Conservation (phyloP, 2,888 invertebrate species). For the Alviniconcha strummeri region DNA sequence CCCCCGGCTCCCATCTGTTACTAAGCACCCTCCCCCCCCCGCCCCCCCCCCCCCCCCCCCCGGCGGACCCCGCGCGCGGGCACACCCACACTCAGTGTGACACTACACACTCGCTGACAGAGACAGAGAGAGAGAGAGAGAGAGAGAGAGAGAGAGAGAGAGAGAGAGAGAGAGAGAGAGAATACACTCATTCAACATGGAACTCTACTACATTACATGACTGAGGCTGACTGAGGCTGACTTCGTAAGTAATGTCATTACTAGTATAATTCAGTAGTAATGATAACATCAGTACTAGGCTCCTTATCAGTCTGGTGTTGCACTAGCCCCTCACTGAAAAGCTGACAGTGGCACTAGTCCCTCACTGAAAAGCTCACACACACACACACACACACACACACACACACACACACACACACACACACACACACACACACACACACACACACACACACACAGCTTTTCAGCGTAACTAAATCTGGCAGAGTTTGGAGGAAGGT, state of each 20-base stretch:
- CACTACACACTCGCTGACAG: not conserved
- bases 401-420: not conserved
- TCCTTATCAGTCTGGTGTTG: too few relatives aligned
- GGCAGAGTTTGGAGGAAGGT: too few relatives aligned
- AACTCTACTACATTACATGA: too few relatives aligned
- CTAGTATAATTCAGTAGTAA: not conserved
- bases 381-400: too few relatives aligned
- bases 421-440: slow-evolving; percentile 9
- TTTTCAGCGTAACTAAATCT: too few relatives aligned
- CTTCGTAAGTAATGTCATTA: not conserved
- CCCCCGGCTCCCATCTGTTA: not conserved
- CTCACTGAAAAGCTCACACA: not conserved
- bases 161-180: not conserved
- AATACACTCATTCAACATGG: not conserved
- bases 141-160: not conserved
- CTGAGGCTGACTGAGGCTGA: too few relatives aligned
- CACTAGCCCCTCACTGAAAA: too few relatives aligned
- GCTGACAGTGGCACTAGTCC: not conserved
- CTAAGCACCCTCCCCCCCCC: too few relatives aligned
- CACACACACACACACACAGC: not conserved
- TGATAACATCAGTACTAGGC: too few relatives aligned
- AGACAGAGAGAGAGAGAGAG: not conserved
- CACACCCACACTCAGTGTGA: not conserved
- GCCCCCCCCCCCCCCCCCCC: too few relatives aligned
- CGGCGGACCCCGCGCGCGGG: not conserved